Evolutionary conservation across 1,140 invertebrate genomes (phyloP).

Genomic region (Trialeurodes vaporariorum): DNA sequence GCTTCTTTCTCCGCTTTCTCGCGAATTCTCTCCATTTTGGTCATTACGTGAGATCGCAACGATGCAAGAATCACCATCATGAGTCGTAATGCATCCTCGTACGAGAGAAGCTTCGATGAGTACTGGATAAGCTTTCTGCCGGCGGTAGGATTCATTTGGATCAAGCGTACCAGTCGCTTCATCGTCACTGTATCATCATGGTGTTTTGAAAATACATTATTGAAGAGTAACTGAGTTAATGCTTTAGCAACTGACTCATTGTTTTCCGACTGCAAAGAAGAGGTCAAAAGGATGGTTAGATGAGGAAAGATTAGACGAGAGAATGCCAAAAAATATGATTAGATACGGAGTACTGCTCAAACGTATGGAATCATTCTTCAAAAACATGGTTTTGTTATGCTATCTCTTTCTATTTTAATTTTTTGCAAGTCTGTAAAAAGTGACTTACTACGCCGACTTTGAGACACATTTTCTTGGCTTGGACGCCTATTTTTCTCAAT

Average conservation of each 20-base stretch:
- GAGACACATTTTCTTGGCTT: too few relatives aligned
- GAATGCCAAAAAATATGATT: too few relatives aligned
- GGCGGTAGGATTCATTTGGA: constrained; percentile 9
- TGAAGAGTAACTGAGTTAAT: constrained; percentile 16
- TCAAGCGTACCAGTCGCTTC: constrained; percentile 10
- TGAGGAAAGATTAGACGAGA: too few relatives aligned
- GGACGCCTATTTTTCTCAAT: too few relatives aligned
- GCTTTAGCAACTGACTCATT: constrained; percentile 12
- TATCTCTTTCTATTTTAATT: too few relatives aligned
- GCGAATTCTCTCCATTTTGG: background rate
- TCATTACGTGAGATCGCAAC: constrained; percentile 6
- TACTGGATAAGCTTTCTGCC: constrained; percentile 15
- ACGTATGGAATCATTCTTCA: too few relatives aligned
- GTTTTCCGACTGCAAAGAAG: constrained; percentile 16
- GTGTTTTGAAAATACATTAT: constrained; percentile 10
- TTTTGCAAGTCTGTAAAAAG: too few relatives aligned
- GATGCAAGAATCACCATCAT: constrained; percentile 6
- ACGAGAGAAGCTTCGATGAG: constrained; percentile 12
- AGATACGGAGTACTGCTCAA: too few relatives aligned
- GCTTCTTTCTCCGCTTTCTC: background rate
- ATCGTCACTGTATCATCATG: constrained; percentile 8
- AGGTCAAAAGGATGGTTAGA: too few relatives aligned
- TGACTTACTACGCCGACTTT: too few relatives aligned
- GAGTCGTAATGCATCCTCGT: constrained; percentile 7
- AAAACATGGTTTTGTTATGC: too few relatives aligned